phyloP scores from a whole-genome alignment of 2,113 vertebrate species.

The Sinocyclocheilus rhinocerous region DNA sequence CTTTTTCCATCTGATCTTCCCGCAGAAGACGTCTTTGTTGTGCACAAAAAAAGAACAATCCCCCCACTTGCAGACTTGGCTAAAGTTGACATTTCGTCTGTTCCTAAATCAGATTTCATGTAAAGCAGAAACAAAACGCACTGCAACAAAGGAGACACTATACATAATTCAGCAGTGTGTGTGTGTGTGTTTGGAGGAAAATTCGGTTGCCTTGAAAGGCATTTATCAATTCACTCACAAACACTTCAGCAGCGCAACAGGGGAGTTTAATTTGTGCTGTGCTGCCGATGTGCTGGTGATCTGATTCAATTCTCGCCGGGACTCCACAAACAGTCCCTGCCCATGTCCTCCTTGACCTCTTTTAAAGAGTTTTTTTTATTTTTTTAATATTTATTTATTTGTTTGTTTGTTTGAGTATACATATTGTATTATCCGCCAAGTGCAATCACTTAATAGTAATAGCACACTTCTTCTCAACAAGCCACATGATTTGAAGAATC shows the following conservation, averaged over 20 bases:
- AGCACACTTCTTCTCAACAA: too few species aligned
- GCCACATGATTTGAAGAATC: too few species aligned
- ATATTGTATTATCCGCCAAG: too few species aligned
- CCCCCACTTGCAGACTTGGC: slow-evolving; percentile 51
- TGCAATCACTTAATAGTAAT: too few species aligned
- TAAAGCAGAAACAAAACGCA: slow-evolving; percentile 62
- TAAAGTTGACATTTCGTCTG: slow-evolving; percentile 60
- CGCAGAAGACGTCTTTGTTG: slow-evolving; percentile 53
- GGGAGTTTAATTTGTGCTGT: slow-evolving; percentile 22
- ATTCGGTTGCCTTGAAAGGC: slow-evolving; percentile 59
- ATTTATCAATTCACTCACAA: slow-evolving; percentile 63
- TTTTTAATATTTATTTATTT: too few species aligned
- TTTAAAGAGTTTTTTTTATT: too few species aligned
- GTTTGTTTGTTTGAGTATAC: too few species aligned
- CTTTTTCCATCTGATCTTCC: slow-evolving; percentile 52
- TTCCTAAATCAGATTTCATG: slow-evolving; percentile 63
- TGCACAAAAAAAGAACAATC: slow-evolving; percentile 63
- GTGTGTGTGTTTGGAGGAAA: background rate
- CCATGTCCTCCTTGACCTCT: slow-evolving; percentile 55
- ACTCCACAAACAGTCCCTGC: slow-evolving; percentile 35
- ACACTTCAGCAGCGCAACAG: slow-evolving; percentile 25
- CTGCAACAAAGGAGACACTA: slow-evolving; percentile 14
- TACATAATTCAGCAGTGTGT: slow-evolving; percentile 51
- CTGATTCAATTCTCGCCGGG: slow-evolving; percentile 51
- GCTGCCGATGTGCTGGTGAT: slow-evolving; percentile 17